phyloP scores from a whole-genome alignment of 2,113 vertebrate genomes.

The Ameiurus melas region DNA sequence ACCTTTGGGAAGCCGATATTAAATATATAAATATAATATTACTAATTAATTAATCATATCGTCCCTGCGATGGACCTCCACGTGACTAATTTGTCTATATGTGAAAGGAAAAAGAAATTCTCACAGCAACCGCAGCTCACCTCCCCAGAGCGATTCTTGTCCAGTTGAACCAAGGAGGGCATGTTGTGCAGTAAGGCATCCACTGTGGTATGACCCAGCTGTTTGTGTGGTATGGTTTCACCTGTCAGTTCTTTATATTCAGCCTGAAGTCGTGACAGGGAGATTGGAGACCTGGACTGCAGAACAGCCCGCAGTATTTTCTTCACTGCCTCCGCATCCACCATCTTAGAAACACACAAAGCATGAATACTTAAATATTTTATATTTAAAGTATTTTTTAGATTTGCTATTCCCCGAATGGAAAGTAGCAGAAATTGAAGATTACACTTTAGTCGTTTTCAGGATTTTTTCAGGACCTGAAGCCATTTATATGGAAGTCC shows the following conservation, averaged over 20 bases:
- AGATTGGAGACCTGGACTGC: slow-evolving; percentile 78
- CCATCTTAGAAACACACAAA: slow-evolving; percentile 75
- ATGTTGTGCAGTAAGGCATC: slow-evolving; percentile 81
- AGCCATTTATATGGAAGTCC: background rate
- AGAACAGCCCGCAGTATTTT: slow-evolving; percentile 86
- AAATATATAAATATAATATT: too few species aligned
- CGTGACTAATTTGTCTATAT: background rate
- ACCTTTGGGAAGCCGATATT: background rate
- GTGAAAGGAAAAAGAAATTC: background rate
- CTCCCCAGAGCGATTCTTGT: slow-evolving; percentile 81
- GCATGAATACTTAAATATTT: background rate
- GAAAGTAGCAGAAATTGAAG: background rate
- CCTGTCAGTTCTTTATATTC: slow-evolving; percentile 88
- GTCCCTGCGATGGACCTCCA: background rate
- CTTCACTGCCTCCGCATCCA: slow-evolving; percentile 81
- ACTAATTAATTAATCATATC: too few species aligned
- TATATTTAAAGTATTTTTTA: background rate
- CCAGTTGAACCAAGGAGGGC: slow-evolving; percentile 81
- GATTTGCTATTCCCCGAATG: background rate
- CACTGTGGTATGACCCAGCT: slow-evolving; percentile 82
- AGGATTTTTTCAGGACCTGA: background rate
- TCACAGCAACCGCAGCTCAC: slow-evolving; percentile 63
- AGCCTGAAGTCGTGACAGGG: slow-evolving; percentile 77
- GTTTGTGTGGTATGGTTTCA: slow-evolving; percentile 86
- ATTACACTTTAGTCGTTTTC: background rate